Percentiles rank a stretch among this genome's conserved stretches.
phyloP scores from a whole-genome alignment of 2,113 vertebrate genomes.

The Phoxinus phoxinus region DNA sequence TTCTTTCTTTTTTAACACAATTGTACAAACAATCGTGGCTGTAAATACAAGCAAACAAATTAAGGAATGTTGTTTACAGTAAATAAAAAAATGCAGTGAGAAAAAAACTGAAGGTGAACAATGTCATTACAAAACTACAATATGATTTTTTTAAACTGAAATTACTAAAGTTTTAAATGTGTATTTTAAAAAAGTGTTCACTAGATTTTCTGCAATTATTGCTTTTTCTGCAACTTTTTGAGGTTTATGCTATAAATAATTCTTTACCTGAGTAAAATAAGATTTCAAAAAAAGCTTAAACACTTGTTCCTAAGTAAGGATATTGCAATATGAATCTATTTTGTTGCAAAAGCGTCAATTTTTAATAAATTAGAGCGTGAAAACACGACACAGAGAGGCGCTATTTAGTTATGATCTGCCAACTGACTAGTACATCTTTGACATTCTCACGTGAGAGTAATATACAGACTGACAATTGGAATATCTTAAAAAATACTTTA shows the following conservation, averaged over 20 bases:
- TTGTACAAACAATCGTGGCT: neutral
- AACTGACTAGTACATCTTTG: neutral
- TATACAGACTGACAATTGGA: neutral
- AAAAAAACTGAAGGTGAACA: neutral
- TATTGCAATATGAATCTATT: neutral
- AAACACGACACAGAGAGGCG: slow-evolving; percentile 19
- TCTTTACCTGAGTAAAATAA: neutral
- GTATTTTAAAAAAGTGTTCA: neutral
- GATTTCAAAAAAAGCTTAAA: neutral
- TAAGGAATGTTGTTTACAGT: neutral
- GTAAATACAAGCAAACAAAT: neutral
- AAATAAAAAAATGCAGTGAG: slow-evolving; percentile 10
- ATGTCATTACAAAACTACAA: neutral
- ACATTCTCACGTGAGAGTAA: neutral
- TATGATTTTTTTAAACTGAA: neutral
- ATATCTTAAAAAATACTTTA: neutral
- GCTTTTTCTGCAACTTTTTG: neutral
- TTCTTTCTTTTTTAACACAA: neutral
- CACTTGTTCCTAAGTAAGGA: neutral
- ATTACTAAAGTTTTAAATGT: neutral
- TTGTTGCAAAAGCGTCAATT: neutral
- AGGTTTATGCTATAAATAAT: neutral
- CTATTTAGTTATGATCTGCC: slow-evolving; percentile 3
- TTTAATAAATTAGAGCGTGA: neutral
- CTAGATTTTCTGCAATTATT: neutral